Conservation (phyloP, 1,140 invertebrate genomes). For the Dendrolimus punctatus region DNA sequence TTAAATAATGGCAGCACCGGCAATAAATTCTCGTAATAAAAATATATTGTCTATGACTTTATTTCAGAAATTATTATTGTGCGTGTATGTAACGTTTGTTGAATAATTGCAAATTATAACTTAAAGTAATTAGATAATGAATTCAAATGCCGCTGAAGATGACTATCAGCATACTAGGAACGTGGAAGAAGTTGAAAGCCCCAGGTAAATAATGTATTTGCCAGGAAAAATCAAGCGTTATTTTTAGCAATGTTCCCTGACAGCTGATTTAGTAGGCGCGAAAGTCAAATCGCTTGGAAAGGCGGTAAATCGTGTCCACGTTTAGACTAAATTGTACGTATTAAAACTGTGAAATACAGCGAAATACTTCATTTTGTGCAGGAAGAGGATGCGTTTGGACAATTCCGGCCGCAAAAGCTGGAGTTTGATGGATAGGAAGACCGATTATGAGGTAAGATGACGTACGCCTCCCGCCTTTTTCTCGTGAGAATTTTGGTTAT, state of each 20-base stretch:
- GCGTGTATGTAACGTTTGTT: background rate
- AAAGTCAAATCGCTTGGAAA: constrained; percentile 55
- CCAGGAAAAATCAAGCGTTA: constrained; percentile 5
- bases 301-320: constrained; percentile 22
- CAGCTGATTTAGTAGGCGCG: constrained; percentile 58
- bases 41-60: constrained; percentile 10
- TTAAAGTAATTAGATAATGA: constrained; percentile 32
- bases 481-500: constrained; percentile 22
- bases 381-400: constrained; percentile 43
- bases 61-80: constrained; percentile 1
- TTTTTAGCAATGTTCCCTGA: constrained; percentile 27
- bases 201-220: constrained; percentile 29
- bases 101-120: background rate
- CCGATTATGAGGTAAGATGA: constrained; percentile 43
- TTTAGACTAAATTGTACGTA: constrained; percentile 10
- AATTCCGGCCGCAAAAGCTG: constrained; percentile 42
- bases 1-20: too few relatives aligned
- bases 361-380: constrained; percentile 21
- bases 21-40: too few relatives aligned
- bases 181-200: constrained; percentile 35
- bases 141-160: constrained; percentile 29
- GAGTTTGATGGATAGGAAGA: constrained; percentile 52
- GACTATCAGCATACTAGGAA: constrained; percentile 19
- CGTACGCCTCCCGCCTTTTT: constrained; percentile 38
- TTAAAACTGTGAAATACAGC: constrained; percentile 13